Evolutionary conservation across 2,113 vertebrate genomes (phyloP), one percentile per base, ranked within the genome.

Genomic region (Pterophyllum scalare): DNA sequence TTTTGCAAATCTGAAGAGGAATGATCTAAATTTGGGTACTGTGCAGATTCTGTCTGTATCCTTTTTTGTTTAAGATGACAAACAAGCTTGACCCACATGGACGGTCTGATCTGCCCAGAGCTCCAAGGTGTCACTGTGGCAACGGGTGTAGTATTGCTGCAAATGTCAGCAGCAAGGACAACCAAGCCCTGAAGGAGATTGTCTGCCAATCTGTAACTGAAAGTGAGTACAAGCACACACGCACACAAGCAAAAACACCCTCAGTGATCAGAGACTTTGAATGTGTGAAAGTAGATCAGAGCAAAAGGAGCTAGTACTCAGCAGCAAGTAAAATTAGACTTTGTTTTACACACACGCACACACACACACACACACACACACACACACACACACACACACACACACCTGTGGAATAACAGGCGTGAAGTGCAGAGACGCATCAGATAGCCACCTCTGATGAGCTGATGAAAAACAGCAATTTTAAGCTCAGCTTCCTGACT

Each of bases 71-170:
- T 58, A 56, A 14, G 40, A 85, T 75, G 59, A 83, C 80, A 76
- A 87, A 89, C 75, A 57, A 58, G 79, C 59, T 74, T 86, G 90
- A 92, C 91, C 89, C 89, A 91, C 85, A 93, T 89, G 35, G 79
- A 80, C 81, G 28, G 80, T 86, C 75, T 85, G 74, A 88, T 81
- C 72, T 7, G 13, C 33, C 80, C 59, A 13, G 22, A 82, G 75
- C 82, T 88, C 87, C 79, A 76, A 90, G 88, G 88, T 88, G 90
- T 94, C 79, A 52, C 89, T 72, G 17, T 81, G 64, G 91, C 78
- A 88, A 92, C 83, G 38, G 83, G 80, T 82, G 79, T 87, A 85
- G 86, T 24, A 88, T 80, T 79, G 86, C 87, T 5, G 2, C 64
- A 88, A 89, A 91, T 89, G 87, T 88, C 80, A 79, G 70, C 80